Evolutionary conservation across 2,113 vertebrate species (phyloP), one percentile per base, ranked within the genome.

Genomic region (Hippotragus niger): DNA sequence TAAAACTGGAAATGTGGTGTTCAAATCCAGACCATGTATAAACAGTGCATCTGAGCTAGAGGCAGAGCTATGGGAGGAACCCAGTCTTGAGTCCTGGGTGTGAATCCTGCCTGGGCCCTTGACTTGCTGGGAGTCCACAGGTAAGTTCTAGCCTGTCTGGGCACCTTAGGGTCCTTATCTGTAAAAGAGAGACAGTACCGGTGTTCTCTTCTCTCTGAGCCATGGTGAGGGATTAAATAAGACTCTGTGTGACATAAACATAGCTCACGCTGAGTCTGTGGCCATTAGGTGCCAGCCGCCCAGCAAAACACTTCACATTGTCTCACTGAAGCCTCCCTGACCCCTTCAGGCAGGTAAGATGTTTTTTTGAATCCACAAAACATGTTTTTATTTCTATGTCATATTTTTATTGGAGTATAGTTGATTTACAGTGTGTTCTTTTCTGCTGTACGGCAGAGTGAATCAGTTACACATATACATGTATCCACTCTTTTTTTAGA

Each of bases 1-100:
- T 47, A 33, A 67, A 89, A 25, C 82, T n/a, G 0, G n/a, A 78
- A 82, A n/a, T 12, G n/a, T 21, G 1, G 23, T 12, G 47, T 27
- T 86, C 57, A 40, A 15, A 19, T 13, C 29, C 16, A 67, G 86
- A 25, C 57, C 13, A 0, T 0, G 23, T 7, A 9, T 60, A 55
- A 13, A 47, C 21, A 0, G 17, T 43, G 17, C 5, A 0, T n/a
- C 33, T 4, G 62, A 16, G 2, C 14, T 36, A 1, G 31, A 74
- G 67, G 71, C 67, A 60, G 40, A 16, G 40, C 57, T n/a, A 2
- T 29, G 25, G 55, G 50, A 76, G 33, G 82, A 53, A 11, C 62
- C 29, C 6, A 0, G 50, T 45, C 33, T 17, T 1, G 9, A 43
- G 81, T 45, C 78, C 88, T 29, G 36, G n/a, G 6, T 40, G 25